A percentile compares a stretch with the other conserved stretches of the same genome.
Evolutionary conservation across 2,888 invertebrate species (phyloP).

Genomic region (Eudasyphora cyanicolor): DNA sequence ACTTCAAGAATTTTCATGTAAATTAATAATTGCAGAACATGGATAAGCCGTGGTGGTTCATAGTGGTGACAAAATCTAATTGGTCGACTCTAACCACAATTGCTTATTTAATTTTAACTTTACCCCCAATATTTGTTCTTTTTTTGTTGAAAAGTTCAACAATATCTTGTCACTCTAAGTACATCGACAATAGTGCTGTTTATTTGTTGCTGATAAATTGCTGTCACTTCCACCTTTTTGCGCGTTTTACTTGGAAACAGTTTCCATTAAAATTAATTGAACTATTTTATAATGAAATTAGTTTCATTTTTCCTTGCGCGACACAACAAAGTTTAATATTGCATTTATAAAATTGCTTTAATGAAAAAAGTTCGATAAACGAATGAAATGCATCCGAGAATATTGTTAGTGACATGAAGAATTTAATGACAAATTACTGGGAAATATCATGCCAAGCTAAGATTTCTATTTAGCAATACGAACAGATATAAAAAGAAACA

Average conservation of each 20-base stretch:
- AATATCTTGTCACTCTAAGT: too few species aligned
- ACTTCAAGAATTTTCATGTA: too few species aligned
- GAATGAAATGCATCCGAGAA: slow-evolving; percentile 19
- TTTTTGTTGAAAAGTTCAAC: too few species aligned
- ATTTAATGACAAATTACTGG: background rate
- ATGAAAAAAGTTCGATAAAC: slow-evolving; percentile 35
- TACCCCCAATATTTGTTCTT: too few species aligned
- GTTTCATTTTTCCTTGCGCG: slow-evolving; percentile 12
- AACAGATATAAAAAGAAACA: background rate
- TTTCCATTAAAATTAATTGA: background rate
- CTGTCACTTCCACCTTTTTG: too few species aligned
- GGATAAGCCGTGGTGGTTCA: too few species aligned
- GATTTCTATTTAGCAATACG: background rate
- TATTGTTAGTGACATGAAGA: slow-evolving; percentile 16
- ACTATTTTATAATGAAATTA: slow-evolving; percentile 9
- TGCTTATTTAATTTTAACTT: too few species aligned
- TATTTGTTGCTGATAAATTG: too few species aligned
- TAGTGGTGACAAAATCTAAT: too few species aligned
- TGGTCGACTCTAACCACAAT: background rate
- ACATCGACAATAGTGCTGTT: too few species aligned
- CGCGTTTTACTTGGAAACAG: background rate
- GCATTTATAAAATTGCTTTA: slow-evolving; percentile 35
- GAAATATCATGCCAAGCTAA: background rate
- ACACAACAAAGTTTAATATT: slow-evolving; percentile 12
- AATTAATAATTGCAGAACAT: too few species aligned